Conservation (phyloP, 2,113 vertebrate genomes). For the Vulpes vulpes region DNA sequence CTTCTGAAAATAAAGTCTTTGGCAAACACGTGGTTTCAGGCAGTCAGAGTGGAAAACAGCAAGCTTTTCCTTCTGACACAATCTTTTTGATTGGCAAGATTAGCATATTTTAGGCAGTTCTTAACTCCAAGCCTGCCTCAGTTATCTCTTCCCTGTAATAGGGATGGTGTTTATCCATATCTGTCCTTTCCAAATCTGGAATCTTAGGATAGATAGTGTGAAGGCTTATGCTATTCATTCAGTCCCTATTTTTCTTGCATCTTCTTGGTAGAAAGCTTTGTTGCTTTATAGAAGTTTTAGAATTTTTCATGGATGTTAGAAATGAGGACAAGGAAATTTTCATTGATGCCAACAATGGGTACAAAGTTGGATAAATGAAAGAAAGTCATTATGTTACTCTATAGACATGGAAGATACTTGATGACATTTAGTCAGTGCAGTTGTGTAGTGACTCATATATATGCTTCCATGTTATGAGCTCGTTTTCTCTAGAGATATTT, state of each 20-base stretch:
- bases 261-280: conserved; percentile 31
- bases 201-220: neutral
- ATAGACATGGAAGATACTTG: neutral
- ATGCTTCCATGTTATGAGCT: neutral
- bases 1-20: conserved; percentile 5
- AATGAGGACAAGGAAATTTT: conserved; percentile 17
- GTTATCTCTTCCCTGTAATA: neutral
- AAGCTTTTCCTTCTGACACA: neutral
- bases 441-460: neutral
- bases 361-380: neutral
- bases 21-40: neutral
- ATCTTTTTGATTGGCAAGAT: neutral
- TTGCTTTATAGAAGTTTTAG: neutral
- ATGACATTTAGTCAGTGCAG: neutral
- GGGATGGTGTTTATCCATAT: neutral
- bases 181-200: neutral
- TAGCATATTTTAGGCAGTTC: neutral
- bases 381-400: neutral
- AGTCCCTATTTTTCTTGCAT: neutral
- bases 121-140: neutral
- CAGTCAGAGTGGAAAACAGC: neutral
- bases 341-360: neutral
- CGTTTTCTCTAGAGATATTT: neutral
- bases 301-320: neutral
- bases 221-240: neutral